These are phyloP conservation scores for Melanostigma gelatinosum DNA, from an alignment of 2,113 vertebrate genomes.

Conservation along the genomic window DNA sequence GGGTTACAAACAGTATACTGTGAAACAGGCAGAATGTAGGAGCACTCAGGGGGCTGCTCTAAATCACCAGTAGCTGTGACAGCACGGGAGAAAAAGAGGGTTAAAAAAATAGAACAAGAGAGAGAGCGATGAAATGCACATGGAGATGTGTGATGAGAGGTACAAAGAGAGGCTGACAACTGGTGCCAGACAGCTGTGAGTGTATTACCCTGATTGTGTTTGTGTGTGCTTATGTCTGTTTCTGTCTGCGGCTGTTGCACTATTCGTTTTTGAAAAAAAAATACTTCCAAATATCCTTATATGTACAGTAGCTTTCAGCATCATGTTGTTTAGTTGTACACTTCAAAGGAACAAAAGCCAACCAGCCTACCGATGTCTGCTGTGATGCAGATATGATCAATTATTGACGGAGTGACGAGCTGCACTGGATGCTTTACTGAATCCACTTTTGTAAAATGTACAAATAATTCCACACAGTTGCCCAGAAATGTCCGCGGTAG, in stretches of 20 bases:
- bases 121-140: slow-evolving; percentile 10
- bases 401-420: slow-evolving; percentile 4
- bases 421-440: not conserved
- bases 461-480: slow-evolving; percentile 33
- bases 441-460: slow-evolving; percentile 18
- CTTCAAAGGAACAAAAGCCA: not conserved
- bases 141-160: slow-evolving; percentile 43
- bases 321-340: not conserved
- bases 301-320: not conserved
- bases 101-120: slow-evolving; percentile 19
- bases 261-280: not conserved
- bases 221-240: slow-evolving; percentile 16
- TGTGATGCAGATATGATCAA: not conserved
- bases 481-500: slow-evolving; percentile 34
- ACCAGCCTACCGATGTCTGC: not conserved
- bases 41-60: slow-evolving; percentile 33
- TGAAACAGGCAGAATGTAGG: slow-evolving; percentile 32
- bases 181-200: slow-evolving; percentile 51
- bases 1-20: slow-evolving; percentile 5
- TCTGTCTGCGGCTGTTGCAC: not conserved
- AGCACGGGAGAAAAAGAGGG: slow-evolving; percentile 15
- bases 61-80: slow-evolving; percentile 57
- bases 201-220: slow-evolving; percentile 32
- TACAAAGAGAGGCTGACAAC: slow-evolving; percentile 44
- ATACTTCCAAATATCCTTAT: not conserved